phyloP scores from a whole-genome alignment of 2,888 invertebrate genomes.

The Peribatodes rhomboidaria region DNA sequence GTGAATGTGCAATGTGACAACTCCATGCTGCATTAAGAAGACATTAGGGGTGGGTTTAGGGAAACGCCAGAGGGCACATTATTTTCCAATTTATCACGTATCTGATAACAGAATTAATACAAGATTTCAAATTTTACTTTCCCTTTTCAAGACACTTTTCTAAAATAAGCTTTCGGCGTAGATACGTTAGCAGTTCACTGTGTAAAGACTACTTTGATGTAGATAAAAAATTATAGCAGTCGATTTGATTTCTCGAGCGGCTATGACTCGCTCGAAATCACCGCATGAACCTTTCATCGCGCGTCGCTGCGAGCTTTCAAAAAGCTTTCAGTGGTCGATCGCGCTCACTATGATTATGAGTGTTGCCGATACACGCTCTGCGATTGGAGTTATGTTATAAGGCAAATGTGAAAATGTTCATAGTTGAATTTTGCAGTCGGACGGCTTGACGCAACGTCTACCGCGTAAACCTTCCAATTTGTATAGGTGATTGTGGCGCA shows the following conservation, averaged over 20 bases:
- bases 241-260: conserved; percentile 62
- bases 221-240: conserved; percentile 43
- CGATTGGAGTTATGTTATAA: conserved; percentile 60
- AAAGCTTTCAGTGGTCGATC: conserved; percentile 82
- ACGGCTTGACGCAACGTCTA: conserved; percentile 53
- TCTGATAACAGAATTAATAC: conserved; percentile 61
- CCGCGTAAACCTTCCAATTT: conserved; percentile 64
- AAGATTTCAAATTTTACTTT: conserved; percentile 30
- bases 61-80: conserved; percentile 71
- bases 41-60: conserved; percentile 76
- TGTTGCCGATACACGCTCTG: conserved; percentile 68
- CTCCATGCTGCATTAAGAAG: conserved; percentile 83
- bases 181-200: conserved; percentile 2
- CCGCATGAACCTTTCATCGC: conserved; percentile 78
- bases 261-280: conserved; percentile 73
- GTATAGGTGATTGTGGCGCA: conserved; percentile 65
- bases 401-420: conserved; percentile 55
- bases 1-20: conserved; percentile 81
- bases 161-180: not conserved
- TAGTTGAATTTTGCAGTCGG: conserved; percentile 50
- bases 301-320: conserved; percentile 79
- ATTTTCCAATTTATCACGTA: conserved; percentile 78
- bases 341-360: conserved; percentile 74
- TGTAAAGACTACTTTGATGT: conserved; percentile 31
- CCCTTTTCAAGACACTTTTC: conserved; percentile 25